Base-by-base conservation (phyloP, 2,113 vertebrate species). In the Paradoxurus hermaphroditus region DNA sequence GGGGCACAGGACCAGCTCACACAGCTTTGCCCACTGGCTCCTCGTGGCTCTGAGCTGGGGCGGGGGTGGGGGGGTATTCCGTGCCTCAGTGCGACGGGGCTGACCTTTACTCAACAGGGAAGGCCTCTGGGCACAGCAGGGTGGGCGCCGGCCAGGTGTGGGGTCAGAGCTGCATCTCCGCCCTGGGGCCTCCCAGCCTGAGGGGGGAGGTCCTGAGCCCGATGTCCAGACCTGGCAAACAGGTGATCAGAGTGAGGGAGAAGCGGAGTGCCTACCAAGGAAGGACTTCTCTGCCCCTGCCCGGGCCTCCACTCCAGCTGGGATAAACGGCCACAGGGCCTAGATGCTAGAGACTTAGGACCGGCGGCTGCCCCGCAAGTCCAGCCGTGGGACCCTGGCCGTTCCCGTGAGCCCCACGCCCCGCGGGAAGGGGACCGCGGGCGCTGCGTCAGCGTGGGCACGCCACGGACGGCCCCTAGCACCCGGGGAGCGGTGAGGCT, bases 401-500 rank as follows among this genome's bases (percentile, higher is more conserved):
- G 34, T 12, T 2, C 2, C 6, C 3, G 51, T 6, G 59, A 83
- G 18, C 6, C 36, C 31, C 4, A 23, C 14, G 8, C 44, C 12
- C 18, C 3, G 36, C 12, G 34, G 16, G 14, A 27, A 41, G 53
- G 31, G 27, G 53, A 25, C 5, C 0, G 27, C 14, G 41, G n/a
- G 11, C 1, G 0, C 44, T 11, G 4, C 6, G 3, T 67, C 9
- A 1, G 65, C 19, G n/a, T 1, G 8, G 31, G 18, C 73, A 9
- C 10, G 14, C 27, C 73, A 31, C 1, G 18, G 19, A 10, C 36
- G n/a, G 36, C 19, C 23, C 44, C 39, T 2, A 7, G 68, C 21
- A 2, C 49, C 3, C 1, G 0, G 41, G 0, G 4, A 1, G 9
- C 0, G 8, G 12, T 1, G 21, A 13, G n/a, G n/a, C n/a, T n/a